These are phyloP conservation scores for Ovis canadensis DNA, from an alignment of 2,113 vertebrate species.

Conservation along the genomic window DNA sequence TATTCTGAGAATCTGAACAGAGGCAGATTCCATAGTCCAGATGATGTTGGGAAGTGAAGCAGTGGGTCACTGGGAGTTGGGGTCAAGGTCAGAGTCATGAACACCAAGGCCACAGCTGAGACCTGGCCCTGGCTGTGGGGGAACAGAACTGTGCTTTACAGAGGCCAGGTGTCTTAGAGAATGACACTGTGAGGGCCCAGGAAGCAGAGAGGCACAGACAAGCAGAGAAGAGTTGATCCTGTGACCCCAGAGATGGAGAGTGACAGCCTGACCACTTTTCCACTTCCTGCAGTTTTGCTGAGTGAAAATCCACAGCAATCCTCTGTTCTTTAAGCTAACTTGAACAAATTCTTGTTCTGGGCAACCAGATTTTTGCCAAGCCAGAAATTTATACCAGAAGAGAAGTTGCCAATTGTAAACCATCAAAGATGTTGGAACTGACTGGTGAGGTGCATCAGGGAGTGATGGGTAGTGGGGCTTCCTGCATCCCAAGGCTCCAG, in stretches of 20 bases:
- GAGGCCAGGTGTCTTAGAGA: background rate
- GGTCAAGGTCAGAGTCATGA: background rate
- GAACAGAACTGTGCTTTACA: background rate
- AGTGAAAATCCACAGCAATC: background rate
- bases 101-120: background rate
- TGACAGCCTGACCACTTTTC: background rate
- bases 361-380: background rate
- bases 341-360: background rate
- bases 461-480: background rate
- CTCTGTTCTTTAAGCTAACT: background rate
- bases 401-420: background rate
- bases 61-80: background rate
- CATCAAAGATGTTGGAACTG: background rate
- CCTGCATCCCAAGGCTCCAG: background rate
- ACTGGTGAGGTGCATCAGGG: background rate
- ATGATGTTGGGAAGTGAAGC: background rate
- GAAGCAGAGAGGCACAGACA: background rate
- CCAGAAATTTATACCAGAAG: background rate
- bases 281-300: background rate
- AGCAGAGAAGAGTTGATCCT: background rate
- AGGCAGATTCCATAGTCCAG: background rate
- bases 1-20: background rate
- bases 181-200: background rate
- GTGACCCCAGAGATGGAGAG: background rate
- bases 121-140: background rate